These are phyloP conservation scores for Dryadula phaetusa DNA, from an alignment of 2,888 invertebrate genomes.

Conservation along the genomic window DNA sequence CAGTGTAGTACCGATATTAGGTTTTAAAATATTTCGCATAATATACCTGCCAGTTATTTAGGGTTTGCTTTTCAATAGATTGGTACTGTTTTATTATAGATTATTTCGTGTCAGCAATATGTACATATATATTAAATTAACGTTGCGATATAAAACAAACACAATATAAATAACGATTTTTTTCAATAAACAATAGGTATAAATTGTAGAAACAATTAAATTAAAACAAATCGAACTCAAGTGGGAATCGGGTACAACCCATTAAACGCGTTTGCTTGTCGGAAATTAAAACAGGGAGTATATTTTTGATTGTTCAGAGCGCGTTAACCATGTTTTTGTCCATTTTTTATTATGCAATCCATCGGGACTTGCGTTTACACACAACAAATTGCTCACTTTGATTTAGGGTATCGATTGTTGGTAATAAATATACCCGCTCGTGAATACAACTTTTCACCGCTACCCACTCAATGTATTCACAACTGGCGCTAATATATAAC, in stretches of 20 bases:
- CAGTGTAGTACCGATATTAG: too few relatives aligned
- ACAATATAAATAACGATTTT: background rate
- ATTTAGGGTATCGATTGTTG: constrained; percentile 57
- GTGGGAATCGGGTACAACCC: constrained; percentile 78
- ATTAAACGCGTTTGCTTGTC: constrained; percentile 81
- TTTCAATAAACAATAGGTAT: constrained; percentile 38
- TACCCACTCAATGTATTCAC: constrained; percentile 36
- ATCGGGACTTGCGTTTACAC: constrained; percentile 71
- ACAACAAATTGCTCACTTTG: constrained; percentile 75
- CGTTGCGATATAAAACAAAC: background rate
- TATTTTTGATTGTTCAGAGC: constrained; percentile 73
- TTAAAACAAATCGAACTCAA: constrained; percentile 78
- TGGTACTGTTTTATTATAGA: background rate
- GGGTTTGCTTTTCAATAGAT: too few relatives aligned
- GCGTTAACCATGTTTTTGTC: constrained; percentile 68
- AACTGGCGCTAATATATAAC: constrained; percentile 33
- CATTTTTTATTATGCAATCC: constrained; percentile 76
- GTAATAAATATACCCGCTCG: constrained; percentile 45
- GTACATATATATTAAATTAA: background rate
- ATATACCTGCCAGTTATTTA: too few relatives aligned
- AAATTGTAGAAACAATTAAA: constrained; percentile 70
- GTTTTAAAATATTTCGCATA: too few relatives aligned
- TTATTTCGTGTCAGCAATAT: background rate
- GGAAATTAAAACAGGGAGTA: constrained; percentile 80
- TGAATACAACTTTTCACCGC: constrained; percentile 43